These are phyloP conservation scores for Acholoe squamosa DNA, from an alignment of 2,888 invertebrate genomes.

Conservation along the genomic window DNA sequence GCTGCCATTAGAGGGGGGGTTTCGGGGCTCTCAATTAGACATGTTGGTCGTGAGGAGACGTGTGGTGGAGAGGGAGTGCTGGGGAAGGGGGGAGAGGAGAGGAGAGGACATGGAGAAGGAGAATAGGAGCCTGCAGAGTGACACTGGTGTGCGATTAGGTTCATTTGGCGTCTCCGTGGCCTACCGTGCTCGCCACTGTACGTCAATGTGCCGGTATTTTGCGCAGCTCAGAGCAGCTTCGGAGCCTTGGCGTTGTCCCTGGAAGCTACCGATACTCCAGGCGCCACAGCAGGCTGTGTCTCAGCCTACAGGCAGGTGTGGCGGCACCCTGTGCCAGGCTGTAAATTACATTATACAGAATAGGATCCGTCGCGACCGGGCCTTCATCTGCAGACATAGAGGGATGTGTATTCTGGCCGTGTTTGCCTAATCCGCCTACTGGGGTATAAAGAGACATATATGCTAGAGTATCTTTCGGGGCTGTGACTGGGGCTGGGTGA, in stretches of 20 bases:
- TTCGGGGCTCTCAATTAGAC: conserved; percentile 25
- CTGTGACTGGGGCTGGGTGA: neutral
- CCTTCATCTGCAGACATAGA: conserved; percentile 1
- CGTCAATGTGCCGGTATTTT: conserved; percentile 9
- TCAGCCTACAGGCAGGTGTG: conserved; percentile 11
- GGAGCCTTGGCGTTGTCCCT: conserved; percentile 9
- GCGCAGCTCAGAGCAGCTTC: neutral
- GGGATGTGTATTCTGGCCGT: conserved; percentile 5
- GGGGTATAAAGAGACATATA: conserved; percentile 9
- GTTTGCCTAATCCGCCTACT: conserved; percentile 5
- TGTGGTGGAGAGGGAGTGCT: neutral
- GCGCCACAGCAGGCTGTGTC: neutral
- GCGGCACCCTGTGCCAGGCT: neutral
- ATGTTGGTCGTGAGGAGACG: neutral
- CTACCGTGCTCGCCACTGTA: neutral
- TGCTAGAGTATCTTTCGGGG: neutral
- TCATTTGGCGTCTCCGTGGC: conserved; percentile 17
- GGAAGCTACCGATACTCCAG: neutral
- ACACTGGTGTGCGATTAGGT: conserved; percentile 38
- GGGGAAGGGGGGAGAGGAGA: neutral
- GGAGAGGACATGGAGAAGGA: neutral
- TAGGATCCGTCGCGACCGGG: neutral
- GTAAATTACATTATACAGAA: conserved; percentile 44
- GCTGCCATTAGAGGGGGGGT: neutral
- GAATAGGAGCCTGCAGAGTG: neutral